Conservation (phyloP, 2,888 invertebrate species). For the Nemoura dubitans region DNA sequence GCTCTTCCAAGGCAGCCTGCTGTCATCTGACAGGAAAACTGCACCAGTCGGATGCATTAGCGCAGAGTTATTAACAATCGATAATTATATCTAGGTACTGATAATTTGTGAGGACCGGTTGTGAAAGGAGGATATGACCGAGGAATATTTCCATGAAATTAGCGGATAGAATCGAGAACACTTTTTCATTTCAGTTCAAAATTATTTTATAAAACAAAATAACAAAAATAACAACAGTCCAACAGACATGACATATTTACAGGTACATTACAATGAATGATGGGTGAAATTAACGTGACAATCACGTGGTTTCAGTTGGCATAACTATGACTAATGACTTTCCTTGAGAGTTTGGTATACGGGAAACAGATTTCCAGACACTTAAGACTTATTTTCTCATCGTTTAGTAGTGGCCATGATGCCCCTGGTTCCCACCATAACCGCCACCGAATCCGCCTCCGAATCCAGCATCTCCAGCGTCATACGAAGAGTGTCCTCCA, state of each 20-base stretch:
- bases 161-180: not conserved
- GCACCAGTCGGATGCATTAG: not conserved
- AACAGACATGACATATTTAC: not conserved
- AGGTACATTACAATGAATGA: not conserved
- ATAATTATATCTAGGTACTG: not conserved
- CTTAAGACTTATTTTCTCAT: conserved; percentile 8
- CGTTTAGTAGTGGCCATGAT: conserved; percentile 19
- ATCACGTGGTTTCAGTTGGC: not conserved
- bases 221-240: conserved; percentile 1
- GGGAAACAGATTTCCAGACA: not conserved
- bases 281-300: not conserved
- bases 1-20: not conserved
- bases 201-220: conserved; percentile 35
- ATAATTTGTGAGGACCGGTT: conserved; percentile 3
- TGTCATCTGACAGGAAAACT: not conserved
- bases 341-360: not conserved
- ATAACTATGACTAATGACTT: conserved; percentile 16
- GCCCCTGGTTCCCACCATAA: conserved; percentile 27
- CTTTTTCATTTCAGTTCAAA: not conserved
- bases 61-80: not conserved
- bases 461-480: conserved; percentile 32
- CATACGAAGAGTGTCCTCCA: conserved; percentile 23
- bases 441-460: conserved; percentile 38
- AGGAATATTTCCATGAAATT: not conserved
- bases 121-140: not conserved